These are phyloP conservation scores for Anarrhichthys ocellatus DNA, from an alignment of 2,113 vertebrate species.

Conservation along the genomic window DNA sequence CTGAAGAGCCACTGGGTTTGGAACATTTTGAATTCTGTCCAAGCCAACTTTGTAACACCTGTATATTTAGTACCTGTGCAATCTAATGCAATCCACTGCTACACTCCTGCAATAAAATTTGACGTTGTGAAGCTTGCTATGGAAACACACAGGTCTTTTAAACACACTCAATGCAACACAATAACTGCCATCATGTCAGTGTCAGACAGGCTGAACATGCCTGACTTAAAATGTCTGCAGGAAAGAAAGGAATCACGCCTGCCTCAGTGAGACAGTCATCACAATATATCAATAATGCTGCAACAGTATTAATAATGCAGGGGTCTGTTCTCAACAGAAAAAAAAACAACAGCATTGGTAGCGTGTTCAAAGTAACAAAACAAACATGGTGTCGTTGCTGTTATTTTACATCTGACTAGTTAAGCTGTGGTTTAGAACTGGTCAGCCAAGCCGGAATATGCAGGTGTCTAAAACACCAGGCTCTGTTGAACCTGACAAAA, in stretches of 20 bases:
- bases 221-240: neutral
- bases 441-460: neutral
- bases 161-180: neutral
- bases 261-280: neutral
- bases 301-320: conserved; percentile 5
- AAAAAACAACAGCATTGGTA: neutral
- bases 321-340: neutral
- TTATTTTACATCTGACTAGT: neutral
- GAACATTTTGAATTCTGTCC: neutral
- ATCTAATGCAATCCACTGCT: neutral
- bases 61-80: neutral
- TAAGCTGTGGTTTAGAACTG: neutral
- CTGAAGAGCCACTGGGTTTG: neutral
- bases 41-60: neutral
- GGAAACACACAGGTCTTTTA: neutral
- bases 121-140: neutral
- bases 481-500: neutral
- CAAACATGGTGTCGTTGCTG: neutral
- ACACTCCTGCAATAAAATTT: neutral
- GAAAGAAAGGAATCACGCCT: neutral
- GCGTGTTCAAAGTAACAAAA: neutral
- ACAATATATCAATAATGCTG: neutral
- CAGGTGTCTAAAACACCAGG: too few relatives aligned
- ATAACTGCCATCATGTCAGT: neutral
- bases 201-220: neutral